Conservation (phyloP, 2,113 vertebrate species). For the Lipophrys pholis region DNA sequence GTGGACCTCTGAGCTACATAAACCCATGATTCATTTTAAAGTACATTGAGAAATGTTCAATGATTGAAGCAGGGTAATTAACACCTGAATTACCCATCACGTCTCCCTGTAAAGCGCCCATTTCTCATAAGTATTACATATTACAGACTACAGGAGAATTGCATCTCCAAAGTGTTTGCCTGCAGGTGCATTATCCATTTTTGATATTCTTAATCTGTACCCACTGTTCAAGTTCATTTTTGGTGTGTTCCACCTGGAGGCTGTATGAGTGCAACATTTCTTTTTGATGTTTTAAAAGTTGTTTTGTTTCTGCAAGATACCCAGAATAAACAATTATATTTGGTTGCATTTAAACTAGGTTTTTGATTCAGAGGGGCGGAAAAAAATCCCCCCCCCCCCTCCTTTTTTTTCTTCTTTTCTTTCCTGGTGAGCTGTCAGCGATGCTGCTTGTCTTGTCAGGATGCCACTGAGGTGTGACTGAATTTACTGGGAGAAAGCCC, state of each 20-base stretch:
- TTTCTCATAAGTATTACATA: neutral
- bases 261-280: neutral
- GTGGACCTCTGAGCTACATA: neutral
- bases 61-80: neutral
- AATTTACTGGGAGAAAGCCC: slow-evolving; percentile 19
- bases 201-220: neutral
- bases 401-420: neutral
- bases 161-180: neutral
- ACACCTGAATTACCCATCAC: slow-evolving; percentile 6
- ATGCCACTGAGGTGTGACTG: slow-evolving; percentile 54
- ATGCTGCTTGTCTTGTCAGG: slow-evolving; percentile 24
- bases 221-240: neutral
- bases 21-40: neutral
- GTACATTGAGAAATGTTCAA: neutral
- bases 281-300: no score
- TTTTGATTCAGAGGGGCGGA: no score
- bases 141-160: slow-evolving; percentile 13
- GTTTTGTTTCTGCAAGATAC: no score
- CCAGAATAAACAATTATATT: neutral
- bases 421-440: slow-evolving; percentile 22
- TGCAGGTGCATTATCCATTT: slow-evolving; percentile 5
- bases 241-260: neutral
- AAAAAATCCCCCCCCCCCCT: no score
- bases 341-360: neutral
- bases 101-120: neutral